Conservation (phyloP, 64 coral and sea anemone species). For the Pocillopora damicornis region DNA sequence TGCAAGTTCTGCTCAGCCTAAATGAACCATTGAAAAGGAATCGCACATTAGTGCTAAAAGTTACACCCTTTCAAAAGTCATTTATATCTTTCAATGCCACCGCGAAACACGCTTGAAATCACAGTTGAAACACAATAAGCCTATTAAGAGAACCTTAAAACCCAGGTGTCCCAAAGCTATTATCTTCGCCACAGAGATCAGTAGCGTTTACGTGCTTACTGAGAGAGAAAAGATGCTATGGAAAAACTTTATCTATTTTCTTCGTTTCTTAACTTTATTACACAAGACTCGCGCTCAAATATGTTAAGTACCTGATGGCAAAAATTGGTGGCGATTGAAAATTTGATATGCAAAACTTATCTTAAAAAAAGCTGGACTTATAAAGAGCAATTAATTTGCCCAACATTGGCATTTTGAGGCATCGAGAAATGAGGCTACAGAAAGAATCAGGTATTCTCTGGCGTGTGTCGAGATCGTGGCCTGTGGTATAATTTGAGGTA, state of each 20-base stretch:
- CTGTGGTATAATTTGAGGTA: background rate
- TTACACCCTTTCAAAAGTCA: conserved; percentile 33
- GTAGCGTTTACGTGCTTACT: conserved; percentile 24
- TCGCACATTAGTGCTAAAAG: conserved; percentile 40
- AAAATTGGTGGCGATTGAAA: background rate
- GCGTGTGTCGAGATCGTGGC: background rate
- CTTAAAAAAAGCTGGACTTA: background rate
- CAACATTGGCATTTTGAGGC: conserved; percentile 2
- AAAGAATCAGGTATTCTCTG: background rate
- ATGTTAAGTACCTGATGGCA: background rate
- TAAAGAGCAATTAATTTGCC: conserved; percentile 36
- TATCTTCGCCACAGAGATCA: conserved; percentile 5
- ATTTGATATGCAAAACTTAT: conserved; percentile 1
- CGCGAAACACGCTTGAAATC: conserved; percentile 27
- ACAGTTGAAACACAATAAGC: conserved; percentile 52
- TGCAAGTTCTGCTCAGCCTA: background rate
- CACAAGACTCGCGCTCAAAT: background rate
- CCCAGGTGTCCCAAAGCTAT: conserved; percentile 24
- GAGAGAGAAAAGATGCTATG: conserved; percentile 1
- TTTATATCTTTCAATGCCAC: conserved; percentile 44
- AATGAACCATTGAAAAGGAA: background rate
- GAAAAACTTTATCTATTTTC: conserved; percentile 12
- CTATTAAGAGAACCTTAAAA: conserved; percentile 31
- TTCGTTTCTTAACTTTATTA: conserved; percentile 1
- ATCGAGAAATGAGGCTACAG: background rate